Evolutionary conservation across 2,797 vertebrate genomes (phyloP).

Genomic region (Oreonectes daqikongensis): DNA sequence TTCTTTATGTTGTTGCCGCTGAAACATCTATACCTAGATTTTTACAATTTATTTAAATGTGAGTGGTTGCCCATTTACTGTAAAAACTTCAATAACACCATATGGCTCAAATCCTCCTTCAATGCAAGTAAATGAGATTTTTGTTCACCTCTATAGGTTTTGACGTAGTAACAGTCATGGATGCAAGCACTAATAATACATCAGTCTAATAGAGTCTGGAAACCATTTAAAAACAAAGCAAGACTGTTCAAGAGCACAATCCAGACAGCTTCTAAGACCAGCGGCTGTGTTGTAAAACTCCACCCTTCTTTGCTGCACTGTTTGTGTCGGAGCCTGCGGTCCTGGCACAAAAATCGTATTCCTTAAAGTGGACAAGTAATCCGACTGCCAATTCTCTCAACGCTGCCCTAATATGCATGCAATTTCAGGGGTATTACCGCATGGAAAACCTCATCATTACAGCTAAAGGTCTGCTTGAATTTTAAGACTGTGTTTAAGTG

Average conservation of each 20-base stretch:
- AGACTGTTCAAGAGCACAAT: not conserved
- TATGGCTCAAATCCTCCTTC: not conserved
- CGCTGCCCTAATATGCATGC: slow-evolving; percentile 6
- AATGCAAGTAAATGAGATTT: not conserved
- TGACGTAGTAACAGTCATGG: not conserved
- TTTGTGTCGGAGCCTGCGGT: slow-evolving; percentile 14
- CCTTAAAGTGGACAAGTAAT: slow-evolving; percentile 23
- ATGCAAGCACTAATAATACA: not conserved
- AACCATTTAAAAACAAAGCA: not conserved
- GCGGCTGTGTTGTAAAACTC: slow-evolving; percentile 11
- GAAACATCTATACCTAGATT: too few species aligned
- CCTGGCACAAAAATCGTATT: slow-evolving; percentile 31
- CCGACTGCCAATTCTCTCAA: slow-evolving; percentile 19
- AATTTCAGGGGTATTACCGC: slow-evolving; percentile 30
- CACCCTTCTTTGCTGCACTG: slow-evolving; percentile 15
- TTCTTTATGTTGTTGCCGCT: too few species aligned
- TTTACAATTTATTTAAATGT: too few species aligned
- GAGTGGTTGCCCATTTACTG: too few species aligned
- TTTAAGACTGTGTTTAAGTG: slow-evolving; percentile 6
- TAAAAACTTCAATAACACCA: too few species aligned
- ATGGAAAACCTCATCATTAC: slow-evolving; percentile 37
- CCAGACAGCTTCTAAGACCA: not conserved
- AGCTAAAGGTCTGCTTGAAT: too few species aligned
- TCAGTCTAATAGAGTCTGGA: not conserved
- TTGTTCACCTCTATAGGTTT: not conserved